Conservation (phyloP, 2,888 invertebrate species). For the Melanostoma scalare region DNA sequence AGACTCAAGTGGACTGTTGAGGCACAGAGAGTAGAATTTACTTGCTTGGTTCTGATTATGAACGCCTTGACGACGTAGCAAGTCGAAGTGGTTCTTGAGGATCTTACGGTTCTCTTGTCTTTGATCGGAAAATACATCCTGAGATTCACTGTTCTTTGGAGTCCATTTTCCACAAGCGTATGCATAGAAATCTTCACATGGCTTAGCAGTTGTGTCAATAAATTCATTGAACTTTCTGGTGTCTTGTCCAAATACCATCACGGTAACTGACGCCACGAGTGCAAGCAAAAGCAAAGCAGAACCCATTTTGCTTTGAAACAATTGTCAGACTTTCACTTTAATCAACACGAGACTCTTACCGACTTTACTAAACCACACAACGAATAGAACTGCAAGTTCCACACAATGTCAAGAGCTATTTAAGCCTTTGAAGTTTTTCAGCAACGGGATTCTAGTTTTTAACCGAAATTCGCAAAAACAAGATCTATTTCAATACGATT, state of each 20-base stretch:
- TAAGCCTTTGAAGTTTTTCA: too few species aligned
- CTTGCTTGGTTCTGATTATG: slow-evolving; percentile 22
- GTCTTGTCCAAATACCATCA: slow-evolving; percentile 15
- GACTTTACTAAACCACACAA: too few species aligned
- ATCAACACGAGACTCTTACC: too few species aligned
- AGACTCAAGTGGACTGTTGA: slow-evolving; percentile 34
- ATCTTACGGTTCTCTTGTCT: slow-evolving; percentile 78
- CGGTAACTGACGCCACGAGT: not conserved
- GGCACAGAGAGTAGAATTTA: slow-evolving; percentile 46
- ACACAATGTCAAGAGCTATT: too few species aligned
- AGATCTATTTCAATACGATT: too few species aligned
- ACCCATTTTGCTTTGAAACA: not conserved
- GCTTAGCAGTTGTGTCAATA: slow-evolving; percentile 47
- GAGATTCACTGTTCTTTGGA: slow-evolving; percentile 76
- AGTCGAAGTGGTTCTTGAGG: slow-evolving; percentile 74
- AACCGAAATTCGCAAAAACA: too few species aligned
- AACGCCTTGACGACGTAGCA: not conserved
- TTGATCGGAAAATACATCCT: slow-evolving; percentile 49
- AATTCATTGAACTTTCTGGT: slow-evolving; percentile 27
- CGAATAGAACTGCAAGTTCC: too few species aligned
- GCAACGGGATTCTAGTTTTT: too few species aligned
- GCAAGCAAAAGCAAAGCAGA: not conserved
- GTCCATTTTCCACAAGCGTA: slow-evolving; percentile 80
- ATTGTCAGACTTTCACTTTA: too few species aligned
- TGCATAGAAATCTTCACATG: slow-evolving; percentile 80